Base-by-base conservation (phyloP, 2,113 vertebrate genomes). In the Perca fluviatilis region DNA sequence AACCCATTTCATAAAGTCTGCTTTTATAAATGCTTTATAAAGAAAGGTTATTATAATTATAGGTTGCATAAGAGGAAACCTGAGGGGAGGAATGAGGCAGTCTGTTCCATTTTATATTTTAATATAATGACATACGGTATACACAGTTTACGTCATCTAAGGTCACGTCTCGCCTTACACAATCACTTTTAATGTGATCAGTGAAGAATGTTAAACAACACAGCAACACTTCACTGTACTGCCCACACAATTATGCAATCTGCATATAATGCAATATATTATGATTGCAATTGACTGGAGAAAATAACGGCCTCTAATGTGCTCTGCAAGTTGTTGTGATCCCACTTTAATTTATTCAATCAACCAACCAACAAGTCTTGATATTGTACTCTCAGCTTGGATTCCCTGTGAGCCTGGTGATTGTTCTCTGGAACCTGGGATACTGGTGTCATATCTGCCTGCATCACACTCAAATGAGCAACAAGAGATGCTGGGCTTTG, bases 291-390 rank as follows among this genome's bases (percentile, higher is more conserved):
- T 76, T 88, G 85, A 84, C 83, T 75, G 71, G 82, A 89, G 89
- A 61, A 73, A 81, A 87, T 64, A 89, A 80, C 65, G 47, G 79
- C 54, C 77, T 79, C 82, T 88, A 76, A 82, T 71, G 69, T 47
- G 82, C 84, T 80, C 69, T 75, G 85, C 64, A 80, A 74, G 74
- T 88, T 82, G 86, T 73, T 67, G 77, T 77, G 84, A 86, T 89
- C 82, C 75, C 61, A 50, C 50, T 81, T 85, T 87, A 74, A 92
- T 89, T 88, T 79, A 78, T 82, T 88, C 82, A 85, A 90, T 84
- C 80, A 89, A 87, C 82, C 80, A 89, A 88, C 80, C 86, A 74
- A 82, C 50, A 13, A 77, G 86, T 77, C 25, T 72, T 62, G 72
- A 82, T 64, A 43, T 54, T 36, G 64, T 21, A 8, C 50, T 61